A percentile compares a stretch with the other conserved stretches of the same genome.
These are phyloP conservation scores for Ptychoptera contaminata DNA, from an alignment of 2,888 invertebrate species.

Conservation along the genomic window DNA sequence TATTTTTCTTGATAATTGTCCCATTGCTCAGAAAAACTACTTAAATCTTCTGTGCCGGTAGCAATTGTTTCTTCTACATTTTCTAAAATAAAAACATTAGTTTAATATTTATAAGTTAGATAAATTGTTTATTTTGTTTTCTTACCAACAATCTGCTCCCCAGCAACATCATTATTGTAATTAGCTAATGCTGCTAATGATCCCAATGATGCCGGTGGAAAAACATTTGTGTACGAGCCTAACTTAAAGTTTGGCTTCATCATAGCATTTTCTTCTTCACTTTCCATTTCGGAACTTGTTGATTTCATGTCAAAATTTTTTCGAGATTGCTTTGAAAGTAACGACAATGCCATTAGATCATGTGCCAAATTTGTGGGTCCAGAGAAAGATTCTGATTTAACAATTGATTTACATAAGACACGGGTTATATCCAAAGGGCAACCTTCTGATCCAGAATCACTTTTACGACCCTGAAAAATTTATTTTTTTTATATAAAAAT, in stretches of 20 bases:
- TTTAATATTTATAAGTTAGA: background rate
- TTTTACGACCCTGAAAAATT: constrained; percentile 29
- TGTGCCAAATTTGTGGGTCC: constrained; percentile 42
- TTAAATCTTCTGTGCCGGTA: constrained; percentile 54
- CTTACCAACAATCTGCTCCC: background rate
- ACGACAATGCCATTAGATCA: constrained; percentile 41
- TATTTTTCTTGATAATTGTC: constrained; percentile 94
- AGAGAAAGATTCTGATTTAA: constrained; percentile 62
- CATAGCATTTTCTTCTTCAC: constrained; percentile 43
- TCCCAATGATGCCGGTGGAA: constrained; percentile 17
- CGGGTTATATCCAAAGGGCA: constrained; percentile 12
- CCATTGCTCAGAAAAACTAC: constrained; percentile 85
- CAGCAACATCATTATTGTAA: constrained; percentile 20
- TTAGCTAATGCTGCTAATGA: constrained; percentile 29
- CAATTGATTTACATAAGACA: constrained; percentile 32
- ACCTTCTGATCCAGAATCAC: constrained; percentile 42
- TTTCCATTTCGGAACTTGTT: constrained; percentile 45
- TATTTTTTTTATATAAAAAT: no score
- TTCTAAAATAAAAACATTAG: constrained; percentile 5
- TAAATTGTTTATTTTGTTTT: background rate
- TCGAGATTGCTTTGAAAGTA: constrained; percentile 6
- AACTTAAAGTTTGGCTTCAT: constrained; percentile 49
- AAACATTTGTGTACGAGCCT: constrained; percentile 33
- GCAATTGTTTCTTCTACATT: constrained; percentile 35
- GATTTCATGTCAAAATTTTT: constrained; percentile 19